Evolutionary conservation across 2,797 vertebrate species (phyloP).

Genomic region (Lycodopsis pacificus): DNA sequence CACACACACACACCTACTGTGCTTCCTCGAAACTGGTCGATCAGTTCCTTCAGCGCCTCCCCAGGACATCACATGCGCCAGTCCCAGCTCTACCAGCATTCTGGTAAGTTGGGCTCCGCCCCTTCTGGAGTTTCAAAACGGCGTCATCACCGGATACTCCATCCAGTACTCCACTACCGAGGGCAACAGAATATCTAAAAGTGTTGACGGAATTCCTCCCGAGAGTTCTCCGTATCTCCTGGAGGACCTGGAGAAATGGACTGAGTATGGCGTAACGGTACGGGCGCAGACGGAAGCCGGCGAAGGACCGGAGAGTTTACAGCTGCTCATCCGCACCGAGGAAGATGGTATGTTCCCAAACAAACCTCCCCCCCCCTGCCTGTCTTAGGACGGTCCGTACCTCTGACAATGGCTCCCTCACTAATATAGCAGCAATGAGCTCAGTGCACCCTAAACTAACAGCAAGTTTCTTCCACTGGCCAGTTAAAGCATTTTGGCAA

Average conservation of each 20-base stretch:
- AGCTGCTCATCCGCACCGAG: constrained; percentile 95
- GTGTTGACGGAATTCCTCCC: constrained; percentile 88
- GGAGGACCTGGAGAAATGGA: constrained; percentile 97
- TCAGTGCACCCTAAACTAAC: constrained; percentile 61
- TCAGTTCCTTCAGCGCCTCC: constrained; percentile 97
- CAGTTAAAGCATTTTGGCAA: constrained; percentile 29
- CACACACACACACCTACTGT: constrained; percentile 53
- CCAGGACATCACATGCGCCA: constrained; percentile 95
- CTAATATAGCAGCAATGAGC: constrained; percentile 57
- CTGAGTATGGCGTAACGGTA: constrained; percentile 94
- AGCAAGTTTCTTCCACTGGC: constrained; percentile 27
- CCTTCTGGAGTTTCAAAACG: constrained; percentile 92
- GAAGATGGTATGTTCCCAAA: constrained; percentile 97
- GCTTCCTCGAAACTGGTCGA: constrained; percentile 72
- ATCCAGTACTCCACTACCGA: constrained; percentile 91
- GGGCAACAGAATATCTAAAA: constrained; percentile 88
- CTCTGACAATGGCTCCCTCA: constrained; percentile 63
- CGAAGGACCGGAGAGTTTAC: constrained; percentile 94
- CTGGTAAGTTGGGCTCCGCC: constrained; percentile 99
- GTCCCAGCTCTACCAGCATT: constrained; percentile 96
- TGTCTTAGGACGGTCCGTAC: constrained; percentile 55
- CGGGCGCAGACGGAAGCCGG: constrained; percentile 93
- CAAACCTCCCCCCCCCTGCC: constrained; percentile 64
- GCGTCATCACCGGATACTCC: constrained; percentile 93
- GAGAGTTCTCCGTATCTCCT: constrained; percentile 91